Conservation (phyloP, 2,113 vertebrate species). For the Gobius niger region DNA sequence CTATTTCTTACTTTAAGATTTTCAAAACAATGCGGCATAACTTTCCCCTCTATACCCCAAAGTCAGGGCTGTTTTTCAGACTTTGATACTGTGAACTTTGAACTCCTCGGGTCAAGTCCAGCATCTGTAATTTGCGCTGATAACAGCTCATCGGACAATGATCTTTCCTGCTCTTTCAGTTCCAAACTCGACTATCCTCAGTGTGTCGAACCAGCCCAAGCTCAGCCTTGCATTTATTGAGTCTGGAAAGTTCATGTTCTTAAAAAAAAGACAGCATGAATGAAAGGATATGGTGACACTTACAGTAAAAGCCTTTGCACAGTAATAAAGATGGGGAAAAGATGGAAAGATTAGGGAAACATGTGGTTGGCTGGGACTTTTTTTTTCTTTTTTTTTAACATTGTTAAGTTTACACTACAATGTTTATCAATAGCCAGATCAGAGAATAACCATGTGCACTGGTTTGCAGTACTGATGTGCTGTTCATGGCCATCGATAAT, state of each 20-base stretch:
- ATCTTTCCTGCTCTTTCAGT: constrained; percentile 24
- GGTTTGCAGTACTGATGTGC: no score
- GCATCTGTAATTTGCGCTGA: background rate
- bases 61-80: background rate
- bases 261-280: constrained; percentile 29
- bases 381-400: background rate
- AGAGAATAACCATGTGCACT: no score
- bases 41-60: background rate
- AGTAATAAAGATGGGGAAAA: background rate
- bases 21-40: background rate
- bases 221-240: background rate
- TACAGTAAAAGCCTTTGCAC: background rate
- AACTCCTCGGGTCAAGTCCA: constrained; percentile 26
- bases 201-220: background rate
- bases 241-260: background rate
- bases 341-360: background rate
- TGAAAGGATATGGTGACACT: background rate
- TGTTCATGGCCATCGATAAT: no score
- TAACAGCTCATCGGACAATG: constrained; percentile 2
- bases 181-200: background rate
- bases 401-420: background rate
- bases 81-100: constrained; percentile 17
- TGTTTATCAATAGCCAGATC: no score
- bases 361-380: background rate
- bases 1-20: no score